Evolutionary conservation across 2,113 vertebrate species (phyloP), one percentile per base, ranked within the genome.

Genomic region (Aldabrachelys gigantea): DNA sequence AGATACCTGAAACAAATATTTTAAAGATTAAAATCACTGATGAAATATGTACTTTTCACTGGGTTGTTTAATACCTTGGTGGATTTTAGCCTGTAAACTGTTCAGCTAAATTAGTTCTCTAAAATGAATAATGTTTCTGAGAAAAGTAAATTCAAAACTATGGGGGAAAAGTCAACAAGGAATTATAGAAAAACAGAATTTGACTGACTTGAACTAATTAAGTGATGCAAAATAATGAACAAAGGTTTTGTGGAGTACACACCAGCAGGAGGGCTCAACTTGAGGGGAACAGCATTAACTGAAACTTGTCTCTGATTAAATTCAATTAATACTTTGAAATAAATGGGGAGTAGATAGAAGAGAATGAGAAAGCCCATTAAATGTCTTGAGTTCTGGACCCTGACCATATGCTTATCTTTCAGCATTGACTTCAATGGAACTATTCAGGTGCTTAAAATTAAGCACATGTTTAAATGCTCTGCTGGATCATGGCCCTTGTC

Each of bases 21-120:
- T 94, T 94, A 94, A 96, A 96, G 83, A 96, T 92, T 92, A 95
- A 98, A 97, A 97, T 93, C 52, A 87, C 50, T 91, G 76, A 95
- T 89, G 80, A 96, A 96, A 96, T 53, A 91, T 80, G 87, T 90
- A 82, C 50, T 94, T 97, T 93, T 93, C 89, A 90, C 52, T 82
- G 65, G 6, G 76, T 49, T 94, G 86, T 8, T 96, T 87, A 95
- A 95, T 78, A 93, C 62, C 13, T 93, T 89, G 35, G 57, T 95
- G 82, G 24, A 76, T 90, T 96, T 90, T 92, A 96, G 88, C 49
- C 69, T 92, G 56, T 89, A 96, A 96, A 92, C 24, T 95, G n/a
- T 88, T 88, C 82, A 88, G 85, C 80, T 59, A 95, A 92, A 90
- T 29, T 14, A 96, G 65, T 22, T 2, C 38, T 87, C 88, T 88